Evolutionary conservation across 2,888 invertebrate species (phyloP).

Genomic region (Hofmannophila pseudospretella): DNA sequence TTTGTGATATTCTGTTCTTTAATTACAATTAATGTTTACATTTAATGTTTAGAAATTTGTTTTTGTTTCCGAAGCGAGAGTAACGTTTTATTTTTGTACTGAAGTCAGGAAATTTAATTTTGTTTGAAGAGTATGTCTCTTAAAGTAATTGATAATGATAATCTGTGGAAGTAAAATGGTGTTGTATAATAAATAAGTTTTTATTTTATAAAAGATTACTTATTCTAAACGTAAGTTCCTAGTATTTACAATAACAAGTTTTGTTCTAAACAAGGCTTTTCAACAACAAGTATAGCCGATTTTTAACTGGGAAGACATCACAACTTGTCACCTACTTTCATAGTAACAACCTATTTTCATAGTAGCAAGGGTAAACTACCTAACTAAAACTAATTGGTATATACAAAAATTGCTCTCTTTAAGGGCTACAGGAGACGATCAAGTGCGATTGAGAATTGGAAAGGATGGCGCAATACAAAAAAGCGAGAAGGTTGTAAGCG

Average conservation of each 20-base stretch:
- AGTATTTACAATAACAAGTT: constrained; percentile 54
- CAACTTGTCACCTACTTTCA: background rate
- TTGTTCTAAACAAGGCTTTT: constrained; percentile 21
- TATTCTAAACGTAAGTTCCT: constrained; percentile 49
- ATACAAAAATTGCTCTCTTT: too few relatives aligned
- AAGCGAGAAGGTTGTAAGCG: too few relatives aligned
- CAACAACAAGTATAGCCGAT: constrained; percentile 19
- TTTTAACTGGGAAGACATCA: constrained; percentile 10
- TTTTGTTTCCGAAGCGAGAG: constrained; percentile 15
- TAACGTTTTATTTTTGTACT: constrained; percentile 25
- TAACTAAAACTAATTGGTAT: too few relatives aligned
- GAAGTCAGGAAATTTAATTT: constrained; percentile 19
- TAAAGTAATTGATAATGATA: constrained; percentile 12
- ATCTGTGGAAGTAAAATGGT: constrained; percentile 18
- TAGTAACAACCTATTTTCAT: too few relatives aligned
- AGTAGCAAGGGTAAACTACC: too few relatives aligned
- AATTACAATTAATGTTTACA: constrained; percentile 10
- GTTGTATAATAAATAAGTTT: constrained; percentile 66
- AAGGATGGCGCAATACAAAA: too few relatives aligned
- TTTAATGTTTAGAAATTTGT: constrained; percentile 11
- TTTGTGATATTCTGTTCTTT: constrained; percentile 10
- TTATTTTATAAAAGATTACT: constrained; percentile 56
- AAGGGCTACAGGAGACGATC: too few relatives aligned
- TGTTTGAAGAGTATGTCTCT: constrained; percentile 23
- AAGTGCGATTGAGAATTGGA: too few relatives aligned